phyloP scores from a whole-genome alignment of 2,888 invertebrate species.

The Leucophenga montana region DNA sequence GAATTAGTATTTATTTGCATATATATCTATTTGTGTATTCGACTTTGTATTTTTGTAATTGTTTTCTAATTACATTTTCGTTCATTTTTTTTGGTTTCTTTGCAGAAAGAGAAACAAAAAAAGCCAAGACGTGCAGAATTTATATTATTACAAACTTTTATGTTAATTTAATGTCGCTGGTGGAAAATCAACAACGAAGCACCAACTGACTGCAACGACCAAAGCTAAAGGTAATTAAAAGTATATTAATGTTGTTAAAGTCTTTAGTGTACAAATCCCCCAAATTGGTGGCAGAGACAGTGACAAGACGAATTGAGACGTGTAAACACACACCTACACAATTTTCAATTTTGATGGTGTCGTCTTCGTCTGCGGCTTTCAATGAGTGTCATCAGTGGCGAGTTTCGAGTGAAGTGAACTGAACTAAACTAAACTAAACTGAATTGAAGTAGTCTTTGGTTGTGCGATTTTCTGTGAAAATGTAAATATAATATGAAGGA shows the following conservation, averaged over 20 bases:
- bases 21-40: background rate
- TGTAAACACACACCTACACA: background rate
- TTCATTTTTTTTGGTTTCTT: slow-evolving; percentile 31
- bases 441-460: too few relatives aligned
- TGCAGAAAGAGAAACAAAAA: slow-evolving; percentile 32
- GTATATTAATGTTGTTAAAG: slow-evolving; percentile 46
- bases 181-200: slow-evolving; percentile 48
- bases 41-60: background rate
- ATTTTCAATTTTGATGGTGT: background rate
- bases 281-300: background rate
- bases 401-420: too few relatives aligned
- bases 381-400: too few relatives aligned
- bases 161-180: slow-evolving; percentile 54
- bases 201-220: slow-evolving; percentile 30
- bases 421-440: too few relatives aligned
- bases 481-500: too few relatives aligned
- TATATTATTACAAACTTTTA: slow-evolving; percentile 37
- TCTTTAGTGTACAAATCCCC: slow-evolving; percentile 20
- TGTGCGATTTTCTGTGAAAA: too few relatives aligned
- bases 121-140: background rate
- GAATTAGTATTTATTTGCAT: background rate
- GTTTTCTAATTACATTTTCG: slow-evolving; percentile 4
- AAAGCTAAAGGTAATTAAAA: slow-evolving; percentile 55
- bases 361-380: too few relatives aligned
- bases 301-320: background rate